These are phyloP conservation scores for Riparia riparia DNA, from an alignment of 2,113 vertebrate genomes.

Conservation along the genomic window DNA sequence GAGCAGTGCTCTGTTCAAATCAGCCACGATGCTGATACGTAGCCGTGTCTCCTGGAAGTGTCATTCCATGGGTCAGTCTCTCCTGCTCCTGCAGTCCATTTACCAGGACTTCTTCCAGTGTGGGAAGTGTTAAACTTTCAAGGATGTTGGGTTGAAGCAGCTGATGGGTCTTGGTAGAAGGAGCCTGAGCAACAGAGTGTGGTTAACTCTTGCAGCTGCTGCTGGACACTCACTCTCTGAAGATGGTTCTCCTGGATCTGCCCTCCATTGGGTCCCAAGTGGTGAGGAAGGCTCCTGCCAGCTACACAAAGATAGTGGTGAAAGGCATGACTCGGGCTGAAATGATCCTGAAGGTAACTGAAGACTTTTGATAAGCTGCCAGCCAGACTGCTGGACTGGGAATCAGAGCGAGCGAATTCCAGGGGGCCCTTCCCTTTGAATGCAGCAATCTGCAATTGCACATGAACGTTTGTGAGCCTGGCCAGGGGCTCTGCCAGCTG, in stretches of 20 bases:
- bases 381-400: slow-evolving; percentile 64
- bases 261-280: slow-evolving; percentile 98
- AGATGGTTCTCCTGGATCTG: slow-evolving; percentile 95
- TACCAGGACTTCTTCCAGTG: not conserved
- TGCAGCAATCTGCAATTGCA: not conserved
- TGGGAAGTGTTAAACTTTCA: not conserved
- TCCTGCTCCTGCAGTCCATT: not conserved
- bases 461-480: not conserved
- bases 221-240: slow-evolving; percentile 96
- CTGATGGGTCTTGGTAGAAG: not conserved
- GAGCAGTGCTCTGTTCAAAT: not conserved
- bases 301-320: slow-evolving; percentile 98
- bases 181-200: not conserved
- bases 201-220: slow-evolving; percentile 83
- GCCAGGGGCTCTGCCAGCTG: slow-evolving; percentile 43
- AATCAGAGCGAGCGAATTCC: slow-evolving; percentile 18
- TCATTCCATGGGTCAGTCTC: not conserved
- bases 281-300: slow-evolving; percentile 95
- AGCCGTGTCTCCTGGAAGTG: not conserved
- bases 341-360: slow-evolving; percentile 98
- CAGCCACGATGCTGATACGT: rapidly evolving
- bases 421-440: slow-evolving; percentile 55
- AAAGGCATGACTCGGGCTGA: slow-evolving; percentile 99
- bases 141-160: not conserved
- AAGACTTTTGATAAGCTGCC: slow-evolving; percentile 45